Evolutionary conservation across 2,888 invertebrate genomes (phyloP), one percentile per base, ranked within the genome.

Genomic region (Hydriomena furcata): DNA sequence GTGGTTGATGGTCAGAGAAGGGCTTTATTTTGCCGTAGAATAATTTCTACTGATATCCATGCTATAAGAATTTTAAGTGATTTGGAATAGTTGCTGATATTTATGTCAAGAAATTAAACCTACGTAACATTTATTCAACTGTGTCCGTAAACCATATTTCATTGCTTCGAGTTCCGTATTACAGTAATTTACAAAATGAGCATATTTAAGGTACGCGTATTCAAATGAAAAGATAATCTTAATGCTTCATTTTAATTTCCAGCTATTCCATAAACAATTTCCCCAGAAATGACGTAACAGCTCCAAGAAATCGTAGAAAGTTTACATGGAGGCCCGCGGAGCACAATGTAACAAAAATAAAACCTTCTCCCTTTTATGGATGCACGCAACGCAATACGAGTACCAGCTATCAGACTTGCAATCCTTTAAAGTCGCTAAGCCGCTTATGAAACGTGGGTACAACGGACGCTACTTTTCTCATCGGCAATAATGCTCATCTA

Each of bases 331-430:
- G 69, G 71, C 71, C 66, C 62, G 63, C 58, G 46, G 57, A 59
- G 64, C 62, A 73, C 76, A 73, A 73, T 73, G 75, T 68, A 74
- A 80, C 80, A 83, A 84, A 83, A 88, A 86, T 79, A 78, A 79
- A 74, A 73, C 65, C 57, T 66, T 61, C 50, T 52, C 35, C 77
- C 84, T 63, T 82, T 76, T 82, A 85, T 67, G 84, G 85, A 55
- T 55, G 58, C 52, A 64, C 55, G 58, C 52, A 64, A 71, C 75
- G 79, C 75, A 77, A 78, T 76, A 75, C 75, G 65, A 68, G 74
- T 79, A 75, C 75, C 65, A 68, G 74, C 79, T 79, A 77, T 82
- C 79, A 66, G 68, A 54, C 65, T 44, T 58, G 63, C 79, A 76
- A 76, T 76, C 84, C 82, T 85, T 85, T 82, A 82, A 41, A 52